Evolutionary conservation across 2,797 vertebrate species (phyloP).

Genomic region (Typhlichthys eigenmanni): DNA sequence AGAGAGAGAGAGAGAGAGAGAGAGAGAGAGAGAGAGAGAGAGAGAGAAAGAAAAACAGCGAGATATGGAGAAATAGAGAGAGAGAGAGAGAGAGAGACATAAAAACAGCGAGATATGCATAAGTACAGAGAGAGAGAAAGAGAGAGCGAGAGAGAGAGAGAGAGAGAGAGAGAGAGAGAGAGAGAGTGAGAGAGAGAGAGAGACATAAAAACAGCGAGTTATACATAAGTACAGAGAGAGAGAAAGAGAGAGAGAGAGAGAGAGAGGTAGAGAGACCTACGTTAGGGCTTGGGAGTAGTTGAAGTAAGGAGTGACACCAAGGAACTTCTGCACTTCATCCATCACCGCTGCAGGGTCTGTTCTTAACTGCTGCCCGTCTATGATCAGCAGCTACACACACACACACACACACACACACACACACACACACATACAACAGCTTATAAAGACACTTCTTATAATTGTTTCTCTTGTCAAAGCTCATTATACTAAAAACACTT

Average conservation of each 20-base stretch:
- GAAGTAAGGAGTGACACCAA: slow-evolving; percentile 89
- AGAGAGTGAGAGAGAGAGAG: no score
- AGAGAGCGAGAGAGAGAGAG: slow-evolving; percentile 26
- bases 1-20: background rate
- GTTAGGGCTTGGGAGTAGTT: slow-evolving; percentile 95
- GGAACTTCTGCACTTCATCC: slow-evolving; percentile 95
- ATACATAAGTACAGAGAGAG: slow-evolving; percentile 46
- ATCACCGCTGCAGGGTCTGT: slow-evolving; percentile 90
- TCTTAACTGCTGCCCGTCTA: slow-evolving; percentile 95
- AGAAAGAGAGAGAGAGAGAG: slow-evolving; percentile 25
- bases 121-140: slow-evolving; percentile 36
- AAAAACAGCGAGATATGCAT: no score
- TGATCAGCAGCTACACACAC: slow-evolving; percentile 86
- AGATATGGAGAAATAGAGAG: slow-evolving; percentile 46
- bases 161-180: slow-evolving; percentile 27
- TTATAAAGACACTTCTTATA: slow-evolving; percentile 1
- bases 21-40: slow-evolving; percentile 8
- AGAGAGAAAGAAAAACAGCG: background rate
- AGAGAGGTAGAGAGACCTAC: slow-evolving; percentile 75
- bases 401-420: slow-evolving; percentile 25
- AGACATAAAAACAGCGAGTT: background rate
- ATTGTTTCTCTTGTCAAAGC: no score
- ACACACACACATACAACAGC: slow-evolving; percentile 8
- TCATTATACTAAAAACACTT: no score
- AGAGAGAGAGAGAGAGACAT: background rate